Percentiles rank a stretch among this genome's conserved stretches.
phyloP scores from a whole-genome alignment of 2,113 vertebrate genomes.

The Phoxinus phoxinus region DNA sequence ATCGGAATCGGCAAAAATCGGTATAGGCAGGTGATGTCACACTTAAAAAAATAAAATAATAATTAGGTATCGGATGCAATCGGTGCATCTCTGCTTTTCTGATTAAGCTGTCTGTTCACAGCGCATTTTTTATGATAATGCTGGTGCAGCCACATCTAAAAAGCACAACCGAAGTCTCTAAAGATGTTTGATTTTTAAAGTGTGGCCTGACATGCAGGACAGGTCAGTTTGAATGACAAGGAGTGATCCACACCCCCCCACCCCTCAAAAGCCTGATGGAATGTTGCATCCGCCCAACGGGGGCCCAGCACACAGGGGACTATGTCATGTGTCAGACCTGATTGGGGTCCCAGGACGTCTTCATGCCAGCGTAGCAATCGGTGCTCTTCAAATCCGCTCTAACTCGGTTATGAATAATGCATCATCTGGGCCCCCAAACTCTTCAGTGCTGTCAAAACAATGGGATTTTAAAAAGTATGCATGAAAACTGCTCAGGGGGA shows the following conservation, averaged over 20 bases:
- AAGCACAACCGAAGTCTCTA: background rate
- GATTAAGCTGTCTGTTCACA: background rate
- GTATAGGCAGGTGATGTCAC: too few species aligned
- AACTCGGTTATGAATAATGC: conserved; percentile 44
- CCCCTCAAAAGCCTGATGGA: background rate
- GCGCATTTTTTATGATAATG: background rate
- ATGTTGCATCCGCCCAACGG: background rate
- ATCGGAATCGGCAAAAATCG: too few species aligned
- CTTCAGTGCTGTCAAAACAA: conserved; percentile 66
- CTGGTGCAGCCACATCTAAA: background rate
- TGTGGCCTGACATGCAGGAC: background rate
- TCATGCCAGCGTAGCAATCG: conserved; percentile 56
- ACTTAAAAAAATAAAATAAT: too few species aligned
- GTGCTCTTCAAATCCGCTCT: conserved; percentile 54
- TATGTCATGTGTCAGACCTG: conserved; percentile 43
- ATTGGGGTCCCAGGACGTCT: conserved; percentile 34
- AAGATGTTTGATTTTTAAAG: background rate
- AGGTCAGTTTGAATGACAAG: background rate
- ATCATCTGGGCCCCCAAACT: conserved; percentile 31
- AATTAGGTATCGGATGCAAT: too few species aligned
- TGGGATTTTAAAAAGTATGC: conserved; percentile 64
- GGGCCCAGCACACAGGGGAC: background rate
- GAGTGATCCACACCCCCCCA: background rate
- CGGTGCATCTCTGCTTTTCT: too few species aligned
- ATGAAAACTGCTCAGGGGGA: conserved; percentile 63